Base-by-base conservation (phyloP, 2,797 vertebrate genomes). In the Dendrocincla fuliginosa region DNA sequence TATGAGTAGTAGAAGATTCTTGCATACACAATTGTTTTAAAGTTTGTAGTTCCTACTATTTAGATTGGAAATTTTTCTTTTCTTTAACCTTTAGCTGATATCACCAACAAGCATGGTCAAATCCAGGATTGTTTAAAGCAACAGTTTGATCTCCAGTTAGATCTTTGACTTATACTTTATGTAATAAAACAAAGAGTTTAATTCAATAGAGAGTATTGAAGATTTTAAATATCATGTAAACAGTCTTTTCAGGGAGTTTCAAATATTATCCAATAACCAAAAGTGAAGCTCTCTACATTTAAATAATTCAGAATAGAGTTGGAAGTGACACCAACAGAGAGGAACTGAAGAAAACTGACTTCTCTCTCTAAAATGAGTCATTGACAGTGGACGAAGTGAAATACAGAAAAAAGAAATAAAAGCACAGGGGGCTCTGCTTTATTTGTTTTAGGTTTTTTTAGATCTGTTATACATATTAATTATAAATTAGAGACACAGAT, bases 401-500 rank as follows among this genome's bases (percentile, higher is more conserved):
- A 73, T 12, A 60, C 5, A 83, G 42, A 4, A 53, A 39, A 68
- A 33, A 28, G 78, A 50, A 41, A 52, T 64, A 60, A 68, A 19
- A 18, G 14, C 25, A 32, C 46, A 53, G n/a, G 18, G 22, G 88
- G 4, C 10, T 87, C 24, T 49, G 24, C 47, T 49, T 88, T 88
- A 77, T 86, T 94, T 83, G 46, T 71, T 84, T 74, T 9, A n/a
- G 0, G 8, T 16, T 30, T 84, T 77, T 69, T 74, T 44, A 53
- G 19, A 53, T 47, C 9, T 82, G 46, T 93, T 92, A 55, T 70
- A 73, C 3, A 32, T 81, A 95, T 96, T 92, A 95, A 96, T 93
- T 93, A 89, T 95, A 77, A 93, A 94, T 95, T 94, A 94, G 44
- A 96, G 46, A 82, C 63, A 93, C 19, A 84, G 35, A 95, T 85